phyloP scores from a whole-genome alignment of 2,113 vertebrate genomes.

The Chaenocephalus aceratus region DNA sequence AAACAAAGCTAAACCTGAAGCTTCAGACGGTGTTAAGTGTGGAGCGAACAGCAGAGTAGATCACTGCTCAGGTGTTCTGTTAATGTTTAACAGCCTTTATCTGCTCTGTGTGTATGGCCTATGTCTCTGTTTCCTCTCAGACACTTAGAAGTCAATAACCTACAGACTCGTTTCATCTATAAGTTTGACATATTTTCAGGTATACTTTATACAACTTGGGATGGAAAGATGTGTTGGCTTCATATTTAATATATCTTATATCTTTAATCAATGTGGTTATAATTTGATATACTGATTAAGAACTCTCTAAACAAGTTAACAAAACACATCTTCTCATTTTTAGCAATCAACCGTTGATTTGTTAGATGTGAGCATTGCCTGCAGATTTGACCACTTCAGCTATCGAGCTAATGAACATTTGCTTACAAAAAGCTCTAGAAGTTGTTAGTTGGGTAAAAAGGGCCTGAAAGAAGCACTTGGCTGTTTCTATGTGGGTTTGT shows the following conservation, averaged over 20 bases:
- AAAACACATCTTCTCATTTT: background rate
- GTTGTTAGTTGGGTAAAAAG: background rate
- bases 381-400: too few relatives aligned
- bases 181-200: background rate
- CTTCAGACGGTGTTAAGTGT: background rate
- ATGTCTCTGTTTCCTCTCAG: background rate
- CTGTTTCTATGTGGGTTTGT: too few relatives aligned
- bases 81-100: slow-evolving; percentile 22
- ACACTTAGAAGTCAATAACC: too few relatives aligned
- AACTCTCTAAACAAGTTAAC: background rate
- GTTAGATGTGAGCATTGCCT: background rate
- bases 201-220: too few relatives aligned
- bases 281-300: background rate
- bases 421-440: too few relatives aligned
- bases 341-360: background rate
- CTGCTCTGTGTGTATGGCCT: background rate
- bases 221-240: too few relatives aligned
- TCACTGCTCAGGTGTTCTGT: background rate
- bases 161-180: background rate
- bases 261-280: background rate
- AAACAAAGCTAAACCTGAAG: background rate
- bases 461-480: background rate
- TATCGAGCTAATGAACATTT: too few relatives aligned
- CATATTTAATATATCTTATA: background rate
- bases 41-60: background rate